These are phyloP conservation scores for Keiferia lycopersicella DNA, from an alignment of 2,888 invertebrate genomes.

Conservation along the genomic window DNA sequence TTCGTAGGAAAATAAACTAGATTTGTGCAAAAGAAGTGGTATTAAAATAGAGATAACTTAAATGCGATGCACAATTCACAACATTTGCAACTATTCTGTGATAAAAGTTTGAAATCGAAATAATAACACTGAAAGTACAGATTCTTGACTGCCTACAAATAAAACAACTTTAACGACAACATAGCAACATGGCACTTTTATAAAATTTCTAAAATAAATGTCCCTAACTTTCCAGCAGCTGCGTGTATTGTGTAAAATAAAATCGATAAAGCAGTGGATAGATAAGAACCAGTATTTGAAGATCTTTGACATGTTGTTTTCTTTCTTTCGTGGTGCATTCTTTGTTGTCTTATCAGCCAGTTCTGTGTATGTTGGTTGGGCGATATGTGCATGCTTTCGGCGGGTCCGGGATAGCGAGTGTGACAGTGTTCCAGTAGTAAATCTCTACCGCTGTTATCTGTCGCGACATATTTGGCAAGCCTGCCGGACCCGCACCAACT, in stretches of 20 bases:
- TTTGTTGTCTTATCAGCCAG: not conserved
- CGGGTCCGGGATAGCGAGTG: constrained; percentile 42
- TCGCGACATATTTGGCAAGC: constrained; percentile 77
- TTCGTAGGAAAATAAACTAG: too few relatives aligned
- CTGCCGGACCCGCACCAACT: constrained; percentile 65
- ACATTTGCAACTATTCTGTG: not conserved
- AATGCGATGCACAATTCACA: too few relatives aligned
- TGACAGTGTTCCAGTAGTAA: constrained; percentile 66
- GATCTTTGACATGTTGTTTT: constrained; percentile 29
- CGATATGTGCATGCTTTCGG: constrained; percentile 29
- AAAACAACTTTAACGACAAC: constrained; percentile 24
- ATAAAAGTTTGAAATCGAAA: not conserved
- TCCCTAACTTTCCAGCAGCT: constrained; percentile 40
- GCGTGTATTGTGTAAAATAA: constrained; percentile 29
- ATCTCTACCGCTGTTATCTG: constrained; percentile 61
- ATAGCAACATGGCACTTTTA: constrained; percentile 41
- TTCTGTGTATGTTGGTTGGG: constrained; percentile 29
- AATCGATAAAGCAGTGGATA: constrained; percentile 19
- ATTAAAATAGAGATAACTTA: too few relatives aligned
- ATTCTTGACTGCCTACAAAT: constrained; percentile 9
- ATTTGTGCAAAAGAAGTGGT: too few relatives aligned
- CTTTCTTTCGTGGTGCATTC: not conserved
- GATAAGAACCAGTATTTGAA: constrained; percentile 33
- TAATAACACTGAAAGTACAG: not conserved
- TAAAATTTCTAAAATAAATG: constrained; percentile 56